These are phyloP conservation scores for Tetrax tetrax DNA, from an alignment of 2,113 vertebrate genomes.

Conservation along the genomic window DNA sequence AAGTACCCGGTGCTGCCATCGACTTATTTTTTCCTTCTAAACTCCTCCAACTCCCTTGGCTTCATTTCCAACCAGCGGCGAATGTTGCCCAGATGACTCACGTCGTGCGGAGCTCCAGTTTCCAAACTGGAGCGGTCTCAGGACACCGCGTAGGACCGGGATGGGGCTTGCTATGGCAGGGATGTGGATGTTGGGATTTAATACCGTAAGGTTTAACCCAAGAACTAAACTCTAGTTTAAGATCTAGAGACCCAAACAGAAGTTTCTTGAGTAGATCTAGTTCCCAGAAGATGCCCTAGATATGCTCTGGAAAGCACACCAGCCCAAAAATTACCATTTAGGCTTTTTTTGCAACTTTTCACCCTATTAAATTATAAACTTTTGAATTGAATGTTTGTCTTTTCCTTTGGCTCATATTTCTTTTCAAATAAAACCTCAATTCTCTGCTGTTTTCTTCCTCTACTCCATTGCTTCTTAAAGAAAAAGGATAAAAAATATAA, in stretches of 20 bases:
- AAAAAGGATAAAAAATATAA: not conserved
- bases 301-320: not conserved
- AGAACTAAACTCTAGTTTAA: not conserved
- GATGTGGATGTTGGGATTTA: not conserved
- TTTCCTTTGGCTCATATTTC: not conserved
- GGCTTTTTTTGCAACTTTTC: not conserved
- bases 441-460: not conserved
- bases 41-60: not conserved
- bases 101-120: fast-evolving
- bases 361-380: not conserved
- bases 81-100: not conserved
- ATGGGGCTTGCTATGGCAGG: not conserved
- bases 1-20: not conserved
- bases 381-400: not conserved
- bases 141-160: fast-evolving
- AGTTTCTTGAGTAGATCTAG: not conserved
- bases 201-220: not conserved
- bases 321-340: not conserved
- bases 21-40: not conserved
- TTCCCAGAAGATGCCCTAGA: not conserved
- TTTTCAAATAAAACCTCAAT: not conserved
- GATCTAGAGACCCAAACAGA: not conserved
- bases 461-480: not conserved
- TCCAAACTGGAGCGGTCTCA: fast-evolving
- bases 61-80: not conserved